Conservation (phyloP, 2,113 vertebrate genomes). For the Phaetusa simplex region DNA sequence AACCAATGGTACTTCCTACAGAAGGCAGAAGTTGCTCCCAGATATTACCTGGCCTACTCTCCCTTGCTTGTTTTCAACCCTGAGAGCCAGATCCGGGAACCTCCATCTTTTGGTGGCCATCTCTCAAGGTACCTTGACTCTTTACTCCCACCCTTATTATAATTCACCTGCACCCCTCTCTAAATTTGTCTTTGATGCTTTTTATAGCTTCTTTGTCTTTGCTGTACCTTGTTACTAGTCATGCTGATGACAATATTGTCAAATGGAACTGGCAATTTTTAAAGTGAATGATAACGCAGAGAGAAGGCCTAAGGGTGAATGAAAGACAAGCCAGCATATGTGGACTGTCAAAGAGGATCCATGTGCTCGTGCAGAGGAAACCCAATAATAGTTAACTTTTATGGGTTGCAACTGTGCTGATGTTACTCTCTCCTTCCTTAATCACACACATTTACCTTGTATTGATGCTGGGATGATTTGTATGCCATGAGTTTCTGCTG, state of each 20-base stretch:
- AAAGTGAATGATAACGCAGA: not conserved
- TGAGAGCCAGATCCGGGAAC: not conserved
- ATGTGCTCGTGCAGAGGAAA: not conserved
- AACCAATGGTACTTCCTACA: not conserved
- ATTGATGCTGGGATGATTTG: conserved; percentile 58
- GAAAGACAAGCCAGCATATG: not conserved
- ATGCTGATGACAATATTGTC: not conserved
- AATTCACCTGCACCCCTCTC: not conserved
- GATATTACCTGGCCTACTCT: not conserved
- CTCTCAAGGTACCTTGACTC: not conserved
- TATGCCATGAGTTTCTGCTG: not conserved
- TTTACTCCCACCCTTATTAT: not conserved
- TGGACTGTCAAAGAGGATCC: not conserved
- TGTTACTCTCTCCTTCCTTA: conserved; percentile 1
- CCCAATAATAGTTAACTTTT: not conserved
- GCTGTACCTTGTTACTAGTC: not conserved
- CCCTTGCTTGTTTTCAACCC: not conserved
- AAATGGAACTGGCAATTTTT: not conserved
- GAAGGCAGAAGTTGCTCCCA: not conserved
- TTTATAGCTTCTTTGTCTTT: not conserved
- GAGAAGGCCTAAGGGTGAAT: not conserved
- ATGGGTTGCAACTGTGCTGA: not conserved
- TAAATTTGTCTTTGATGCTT: not conserved
- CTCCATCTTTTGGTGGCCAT: not conserved
- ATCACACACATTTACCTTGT: conserved; percentile 35